Percentiles rank a stretch among this genome's conserved stretches.
Evolutionary conservation across 2,113 vertebrate species (phyloP).

Genomic region (Etia nguti): DNA sequence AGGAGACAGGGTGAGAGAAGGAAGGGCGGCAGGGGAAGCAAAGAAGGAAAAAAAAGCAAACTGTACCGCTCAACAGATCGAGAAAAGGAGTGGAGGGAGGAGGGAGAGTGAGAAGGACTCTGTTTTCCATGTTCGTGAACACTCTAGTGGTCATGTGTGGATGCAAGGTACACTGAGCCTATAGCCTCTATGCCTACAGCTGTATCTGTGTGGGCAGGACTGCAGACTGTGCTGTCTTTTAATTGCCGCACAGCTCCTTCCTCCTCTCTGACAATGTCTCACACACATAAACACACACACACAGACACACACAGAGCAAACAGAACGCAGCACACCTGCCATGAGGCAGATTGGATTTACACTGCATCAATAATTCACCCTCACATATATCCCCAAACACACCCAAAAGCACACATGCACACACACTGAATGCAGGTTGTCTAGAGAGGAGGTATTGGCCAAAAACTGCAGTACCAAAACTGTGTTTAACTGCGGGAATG

Average conservation of each 20-base stretch:
- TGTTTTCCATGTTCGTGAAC: neutral
- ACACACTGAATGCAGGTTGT: neutral
- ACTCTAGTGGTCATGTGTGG: neutral
- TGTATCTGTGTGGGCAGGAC: slow-evolving; percentile 33
- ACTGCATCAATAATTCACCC: slow-evolving; percentile 65
- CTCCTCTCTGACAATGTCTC: slow-evolving; percentile 13
- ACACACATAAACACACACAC: neutral
- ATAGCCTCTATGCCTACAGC: neutral
- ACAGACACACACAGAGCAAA: slow-evolving; percentile 2
- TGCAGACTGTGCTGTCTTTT: slow-evolving; percentile 48
- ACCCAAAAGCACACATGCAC: neutral
- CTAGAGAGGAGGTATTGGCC: neutral
- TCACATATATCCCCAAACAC: slow-evolving; percentile 16
- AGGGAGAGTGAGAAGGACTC: neutral
- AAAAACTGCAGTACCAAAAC: neutral
- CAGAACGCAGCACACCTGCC: slow-evolving; percentile 47
- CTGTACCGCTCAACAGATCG: neutral
- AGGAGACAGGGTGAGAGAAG: neutral
- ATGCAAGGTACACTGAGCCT: neutral
- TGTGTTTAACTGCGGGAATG: neutral
- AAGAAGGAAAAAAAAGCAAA: neutral
- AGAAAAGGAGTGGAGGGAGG: neutral
- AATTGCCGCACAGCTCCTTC: slow-evolving; percentile 50
- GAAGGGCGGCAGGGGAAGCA: neutral
- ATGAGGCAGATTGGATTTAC: slow-evolving; percentile 61